Conservation (phyloP, 2,888 invertebrate species). For the Synergus gifuensis region DNA sequence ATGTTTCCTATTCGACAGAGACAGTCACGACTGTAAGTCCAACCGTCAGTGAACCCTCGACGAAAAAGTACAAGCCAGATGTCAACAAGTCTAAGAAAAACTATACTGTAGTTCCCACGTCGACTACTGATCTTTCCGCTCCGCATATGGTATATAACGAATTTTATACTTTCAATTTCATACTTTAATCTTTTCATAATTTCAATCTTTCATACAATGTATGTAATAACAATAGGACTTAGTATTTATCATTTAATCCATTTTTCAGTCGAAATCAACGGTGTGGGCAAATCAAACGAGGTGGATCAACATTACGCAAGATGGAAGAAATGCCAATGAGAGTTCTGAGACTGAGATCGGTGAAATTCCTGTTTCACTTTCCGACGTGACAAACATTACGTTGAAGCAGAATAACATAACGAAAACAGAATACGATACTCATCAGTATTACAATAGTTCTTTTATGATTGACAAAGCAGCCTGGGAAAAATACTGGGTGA, state of each 20-base stretch:
- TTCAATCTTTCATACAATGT: not conserved
- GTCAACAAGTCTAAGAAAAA: constrained; percentile 48
- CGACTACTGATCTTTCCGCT: constrained; percentile 54
- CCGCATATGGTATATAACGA: constrained; percentile 14
- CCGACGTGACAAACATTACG: constrained; percentile 76
- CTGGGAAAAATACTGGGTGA: constrained; percentile 86
- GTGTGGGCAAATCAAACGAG: constrained; percentile 65
- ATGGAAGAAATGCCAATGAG: constrained; percentile 43
- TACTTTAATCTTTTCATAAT: not conserved
- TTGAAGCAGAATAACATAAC: constrained; percentile 79
- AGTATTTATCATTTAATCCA: constrained; percentile 13
- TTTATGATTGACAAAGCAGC: constrained; percentile 81
- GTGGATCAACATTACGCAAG: constrained; percentile 56
- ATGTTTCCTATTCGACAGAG: constrained; percentile 63
- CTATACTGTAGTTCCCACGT: constrained; percentile 57
- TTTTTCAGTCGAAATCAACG: constrained; percentile 48
- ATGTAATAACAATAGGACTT: not conserved
- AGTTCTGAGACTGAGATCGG: constrained; percentile 60
- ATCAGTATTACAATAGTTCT: constrained; percentile 89
- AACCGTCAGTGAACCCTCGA: constrained; percentile 40
- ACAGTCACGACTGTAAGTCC: constrained; percentile 42
- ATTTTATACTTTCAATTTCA: too few relatives aligned
- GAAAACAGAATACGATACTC: constrained; percentile 81
- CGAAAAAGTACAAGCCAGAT: constrained; percentile 43
- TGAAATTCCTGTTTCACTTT: constrained; percentile 73